Evolutionary conservation across 2,113 vertebrate genomes (phyloP), one percentile per base, ranked within the genome.

Genomic region (Neolamprologus cancellatus): DNA sequence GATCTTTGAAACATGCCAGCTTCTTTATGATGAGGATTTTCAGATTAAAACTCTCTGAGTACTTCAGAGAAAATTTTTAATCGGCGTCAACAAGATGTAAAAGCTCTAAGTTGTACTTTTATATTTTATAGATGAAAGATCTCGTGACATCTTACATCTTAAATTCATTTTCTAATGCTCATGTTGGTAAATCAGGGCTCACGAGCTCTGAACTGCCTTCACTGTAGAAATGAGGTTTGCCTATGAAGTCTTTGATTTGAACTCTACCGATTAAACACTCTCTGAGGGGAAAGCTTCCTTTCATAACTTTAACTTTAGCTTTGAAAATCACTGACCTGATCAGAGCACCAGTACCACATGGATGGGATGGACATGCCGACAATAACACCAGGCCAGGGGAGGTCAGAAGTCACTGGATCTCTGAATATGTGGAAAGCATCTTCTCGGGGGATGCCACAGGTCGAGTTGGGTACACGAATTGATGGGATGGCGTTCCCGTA

Each of bases 321-420:
- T 76, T 50, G 71, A 32, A 50, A 50, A 50, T 44, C 3, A 9
- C 8, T 36, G 17, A 99, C 99, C 98, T 99, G 99, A 50, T 99
- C 99, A 0, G 98, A 98, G 83, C 99, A 99, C 99, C 99, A 99
- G 94, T 99, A 99, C 99, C 99, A 99, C 87, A 99, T 96, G 36
- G 98, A 98, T 0, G 98, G 98, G 55, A 99, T 82, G 83, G 98
- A 97, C 98, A 99, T 99, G 89, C 99, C 98, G 44, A 99, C 87
- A 78, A 99, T 46, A 18, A 99, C 95, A 2, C 98, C 99, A 0
- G 99, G 99, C 98, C 99, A 99, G 1, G 99, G 99, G 18, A 99
- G 96, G 88, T 99, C 99, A 4, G 98, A 99, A 48, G 86, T 96
- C 83, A 99, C 87, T 0, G 98, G 97, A 91, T 99, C 96, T 55